Evolutionary conservation across 1,140 invertebrate genomes (phyloP), one percentile per base, ranked within the genome.

Genomic region (Bombus affinis): DNA sequence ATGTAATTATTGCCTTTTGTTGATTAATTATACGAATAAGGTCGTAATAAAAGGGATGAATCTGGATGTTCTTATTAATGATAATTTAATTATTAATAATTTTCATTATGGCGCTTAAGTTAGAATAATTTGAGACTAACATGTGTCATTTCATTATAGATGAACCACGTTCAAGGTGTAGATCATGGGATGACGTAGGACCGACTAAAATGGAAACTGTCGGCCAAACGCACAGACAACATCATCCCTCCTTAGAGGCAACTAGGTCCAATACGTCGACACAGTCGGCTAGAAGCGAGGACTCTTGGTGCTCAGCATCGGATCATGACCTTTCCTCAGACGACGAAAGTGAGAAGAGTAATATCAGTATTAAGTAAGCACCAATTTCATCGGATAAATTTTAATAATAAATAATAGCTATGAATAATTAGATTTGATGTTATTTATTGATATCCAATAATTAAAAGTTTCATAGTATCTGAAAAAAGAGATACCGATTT

Each of bases 291-390:
- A 95, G 96, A 88, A 96, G 95, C 87, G 96, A 96, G 87, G 96
- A 96, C 85, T 96, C 95, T 81, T 96, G 96, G 95, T 96, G 96
- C 91, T 96, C 96, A 13, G 96, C 96, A 28, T 96, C 96, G n/a
- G 96, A 96, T 87, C 96, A 96, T 88, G 96, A 96, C 85, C 93
- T 96, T 66, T 96, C 96, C 57, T 96, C 96, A 15, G 96, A 96
- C 88, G 96, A 96, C 77, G 96, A 96, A 92, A 96, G 96, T 91
- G 96, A 96, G 90, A 95, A 96, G 91, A 96, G 96, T 91, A 95
- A 94, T 92, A 94, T 96, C 92, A 95, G 95, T 93, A 95, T 95
- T 92, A 96, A 96, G 96, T 96, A 92, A 95, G 95, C 94, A 68
- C 53, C 25, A 35, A 25, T 1, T 53, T 35, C 32, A 35, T 13